Evolutionary conservation across 1,140 invertebrate genomes (phyloP), one percentile per base, ranked within the genome.

Genomic region (Oncopodura yosiiana): DNA sequence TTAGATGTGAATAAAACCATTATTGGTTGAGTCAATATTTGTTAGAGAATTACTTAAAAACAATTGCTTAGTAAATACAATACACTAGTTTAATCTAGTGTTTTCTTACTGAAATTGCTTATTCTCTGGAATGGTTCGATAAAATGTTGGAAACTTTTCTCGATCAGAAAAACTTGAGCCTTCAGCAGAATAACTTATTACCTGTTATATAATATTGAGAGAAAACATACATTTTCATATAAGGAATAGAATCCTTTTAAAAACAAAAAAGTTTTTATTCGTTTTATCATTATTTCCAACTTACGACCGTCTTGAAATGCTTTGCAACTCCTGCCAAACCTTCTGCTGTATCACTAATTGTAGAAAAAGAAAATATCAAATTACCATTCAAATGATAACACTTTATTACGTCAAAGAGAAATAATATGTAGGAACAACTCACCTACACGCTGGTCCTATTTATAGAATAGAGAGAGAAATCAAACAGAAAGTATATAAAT

Each of bases 131-230:
- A 88, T 86, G 1, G 86, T 90, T 1, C 86, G 68, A 66, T 86
- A 89, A 69, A 90, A 89, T 63, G 83, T 87, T 0, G 86, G 85
- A 72, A 87, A 89, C 49, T 78, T 79, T 0, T 73, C 67, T 18
- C 81, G 73, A 69, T 87, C 79, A 0, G 76, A 78, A 62, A 86
- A 81, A 43, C 75, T 78, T 1, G 79, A 76, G 0, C 83, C 84
- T 66, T 89, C 86, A 2, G 86, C 86, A 53, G 82, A 82, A 67
- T 89, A 91, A 30, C 84, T 87, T 37, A 90, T 81, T 0, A n/a
- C n/a, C n/a, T n/a, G n/a, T n/a, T n/a, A n/a, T n/a, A n/a, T n/a
- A n/a, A n/a, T n/a, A n/a, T n/a, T n/a, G n/a, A n/a, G n/a, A n/a
- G n/a, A n/a, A n/a, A n/a, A n/a, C n/a, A n/a, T n/a, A n/a, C n/a